Evolutionary conservation across 2,888 invertebrate genomes (phyloP).

Genomic region (Cyrtodaria siliqua): DNA sequence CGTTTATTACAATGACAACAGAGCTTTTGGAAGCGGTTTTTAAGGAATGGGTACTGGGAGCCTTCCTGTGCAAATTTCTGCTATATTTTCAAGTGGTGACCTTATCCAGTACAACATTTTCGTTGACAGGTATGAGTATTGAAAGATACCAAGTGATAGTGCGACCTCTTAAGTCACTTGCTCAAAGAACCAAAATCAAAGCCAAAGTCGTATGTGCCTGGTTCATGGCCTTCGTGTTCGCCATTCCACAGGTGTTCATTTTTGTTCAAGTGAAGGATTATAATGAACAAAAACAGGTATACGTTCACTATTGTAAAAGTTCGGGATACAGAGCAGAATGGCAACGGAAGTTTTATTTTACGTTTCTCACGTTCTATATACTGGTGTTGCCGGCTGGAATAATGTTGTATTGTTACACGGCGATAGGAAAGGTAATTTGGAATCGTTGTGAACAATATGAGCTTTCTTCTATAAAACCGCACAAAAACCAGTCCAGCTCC

Average conservation of each 20-base stretch:
- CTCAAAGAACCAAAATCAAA: slow-evolving; percentile 79
- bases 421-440: slow-evolving; percentile 86
- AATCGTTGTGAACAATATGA: slow-evolving; percentile 62
- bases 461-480: slow-evolving; percentile 5
- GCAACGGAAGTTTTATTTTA: slow-evolving; percentile 86
- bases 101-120: slow-evolving; percentile 85
- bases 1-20: slow-evolving; percentile 86
- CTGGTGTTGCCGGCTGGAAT: slow-evolving; percentile 85
- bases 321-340: slow-evolving; percentile 86
- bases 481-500: slow-evolving; percentile 31
- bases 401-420: slow-evolving; percentile 86
- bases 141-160: slow-evolving; percentile 86
- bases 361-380: slow-evolving; percentile 86
- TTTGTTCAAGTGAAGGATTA: slow-evolving; percentile 83
- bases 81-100: slow-evolving; percentile 86
- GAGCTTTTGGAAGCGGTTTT: slow-evolving; percentile 86
- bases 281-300: slow-evolving; percentile 77
- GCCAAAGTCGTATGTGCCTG: slow-evolving; percentile 85
- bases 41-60: slow-evolving; percentile 86
- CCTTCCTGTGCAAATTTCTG: slow-evolving; percentile 85
- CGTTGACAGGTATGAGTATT: slow-evolving; percentile 86
- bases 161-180: slow-evolving; percentile 83
- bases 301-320: slow-evolving; percentile 84
- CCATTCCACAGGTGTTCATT: slow-evolving; percentile 86
- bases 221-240: slow-evolving; percentile 85